Evolutionary conservation across 2,797 vertebrate genomes (phyloP).

Genomic region (Channallabes apus): DNA sequence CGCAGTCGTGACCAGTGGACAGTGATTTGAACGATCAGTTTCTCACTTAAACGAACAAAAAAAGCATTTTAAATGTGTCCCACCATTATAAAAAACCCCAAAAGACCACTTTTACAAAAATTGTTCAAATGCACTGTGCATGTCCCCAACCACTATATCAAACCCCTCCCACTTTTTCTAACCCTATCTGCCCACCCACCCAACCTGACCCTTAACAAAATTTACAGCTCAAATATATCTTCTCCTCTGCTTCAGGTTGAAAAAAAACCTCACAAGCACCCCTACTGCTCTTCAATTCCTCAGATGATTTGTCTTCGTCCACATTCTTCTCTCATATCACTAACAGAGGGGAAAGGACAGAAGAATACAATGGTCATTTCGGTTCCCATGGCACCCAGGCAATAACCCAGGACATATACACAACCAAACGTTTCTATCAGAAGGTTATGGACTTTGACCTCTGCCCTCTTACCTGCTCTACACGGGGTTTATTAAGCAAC

Average conservation of each 20-base stretch:
- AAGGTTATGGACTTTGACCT: not conserved
- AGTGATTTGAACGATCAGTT: slow-evolving; percentile 37
- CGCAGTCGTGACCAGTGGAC: slow-evolving; percentile 45
- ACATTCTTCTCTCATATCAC: slow-evolving; percentile 62
- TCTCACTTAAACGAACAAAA: slow-evolving; percentile 14
- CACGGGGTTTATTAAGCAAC: slow-evolving; percentile 71
- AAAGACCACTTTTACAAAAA: slow-evolving; percentile 11
- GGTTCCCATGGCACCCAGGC: not conserved
- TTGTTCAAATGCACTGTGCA: not conserved
- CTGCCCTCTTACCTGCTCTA: slow-evolving; percentile 49
- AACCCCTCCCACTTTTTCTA: not conserved
- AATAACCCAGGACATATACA: not conserved
- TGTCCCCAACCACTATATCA: not conserved
- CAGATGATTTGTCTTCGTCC: slow-evolving; percentile 34
- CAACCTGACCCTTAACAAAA: slow-evolving; percentile 15
- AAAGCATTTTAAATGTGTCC: slow-evolving; percentile 30
- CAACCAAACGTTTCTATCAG: not conserved
- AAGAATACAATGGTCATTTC: not conserved
- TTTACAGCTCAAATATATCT: slow-evolving; percentile 47
- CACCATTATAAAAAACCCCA: slow-evolving; percentile 4
- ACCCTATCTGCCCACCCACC: not conserved
- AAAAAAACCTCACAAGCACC: slow-evolving; percentile 35
- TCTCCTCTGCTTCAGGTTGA: slow-evolving; percentile 2
- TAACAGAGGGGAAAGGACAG: slow-evolving; percentile 52
- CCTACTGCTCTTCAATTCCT: slow-evolving; percentile 61